A percentile compares a stretch with the other conserved stretches of the same genome.
phyloP scores from a whole-genome alignment of 2,888 invertebrate species.

The Poecilus cupreus region DNA sequence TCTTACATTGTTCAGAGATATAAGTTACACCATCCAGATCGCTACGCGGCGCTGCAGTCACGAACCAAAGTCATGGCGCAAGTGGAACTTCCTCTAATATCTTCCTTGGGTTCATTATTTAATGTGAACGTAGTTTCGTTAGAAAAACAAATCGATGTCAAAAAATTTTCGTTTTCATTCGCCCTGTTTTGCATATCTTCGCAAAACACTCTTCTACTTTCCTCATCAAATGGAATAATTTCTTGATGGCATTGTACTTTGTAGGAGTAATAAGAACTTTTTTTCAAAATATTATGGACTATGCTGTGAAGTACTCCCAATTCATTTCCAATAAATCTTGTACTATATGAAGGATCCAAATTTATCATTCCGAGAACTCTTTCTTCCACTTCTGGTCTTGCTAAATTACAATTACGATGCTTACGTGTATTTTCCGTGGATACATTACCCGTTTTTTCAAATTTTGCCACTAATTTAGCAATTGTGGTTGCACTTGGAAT shows the following conservation, averaged over 20 bases:
- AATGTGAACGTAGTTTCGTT: background rate
- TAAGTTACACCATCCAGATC: no score
- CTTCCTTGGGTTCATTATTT: background rate
- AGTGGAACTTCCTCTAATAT: no score
- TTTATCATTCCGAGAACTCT: background rate
- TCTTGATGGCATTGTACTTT: background rate
- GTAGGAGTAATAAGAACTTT: background rate
- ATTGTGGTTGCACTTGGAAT: no score
- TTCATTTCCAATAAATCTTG: background rate
- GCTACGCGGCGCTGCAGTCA: no score
- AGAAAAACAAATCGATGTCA: background rate
- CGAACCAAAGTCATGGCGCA: no score
- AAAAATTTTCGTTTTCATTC: background rate
- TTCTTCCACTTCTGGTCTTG: no score
- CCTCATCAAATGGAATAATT: background rate
- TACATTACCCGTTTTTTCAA: no score
- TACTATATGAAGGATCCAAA: no score
- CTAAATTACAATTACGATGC: no score
- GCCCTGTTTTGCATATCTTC: background rate
- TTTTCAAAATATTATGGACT: background rate
- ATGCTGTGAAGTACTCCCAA: background rate
- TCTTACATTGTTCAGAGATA: no score
- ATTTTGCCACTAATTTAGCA: no score
- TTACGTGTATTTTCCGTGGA: no score
- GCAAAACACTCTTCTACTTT: background rate